phyloP scores from a whole-genome alignment of 2,888 invertebrate genomes.

The Ophion ellenae region DNA sequence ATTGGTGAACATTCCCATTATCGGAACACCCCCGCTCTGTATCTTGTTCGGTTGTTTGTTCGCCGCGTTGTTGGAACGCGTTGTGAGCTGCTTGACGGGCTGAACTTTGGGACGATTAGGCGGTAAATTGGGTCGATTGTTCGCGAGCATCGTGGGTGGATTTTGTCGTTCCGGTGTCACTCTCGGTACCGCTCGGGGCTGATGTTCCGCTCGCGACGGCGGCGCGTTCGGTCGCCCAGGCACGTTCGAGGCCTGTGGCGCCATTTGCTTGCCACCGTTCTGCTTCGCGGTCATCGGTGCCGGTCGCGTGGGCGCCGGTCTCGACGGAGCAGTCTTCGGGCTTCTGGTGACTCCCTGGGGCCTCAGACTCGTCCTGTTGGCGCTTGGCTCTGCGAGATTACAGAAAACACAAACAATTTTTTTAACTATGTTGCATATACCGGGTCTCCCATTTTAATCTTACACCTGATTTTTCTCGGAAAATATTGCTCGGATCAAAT shows the following conservation, averaged over 20 bases:
- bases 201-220: conserved; percentile 55
- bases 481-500: too few relatives aligned
- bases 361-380: conserved; percentile 54
- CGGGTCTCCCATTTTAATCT: too few relatives aligned
- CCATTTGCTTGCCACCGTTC: conserved; percentile 23
- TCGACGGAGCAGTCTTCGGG: conserved; percentile 48
- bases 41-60: conserved; percentile 71
- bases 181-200: conserved; percentile 54
- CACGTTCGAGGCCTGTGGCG: conserved; percentile 41
- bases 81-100: conserved; percentile 57
- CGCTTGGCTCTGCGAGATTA: conserved; percentile 63
- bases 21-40: conserved; percentile 66
- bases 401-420: background rate
- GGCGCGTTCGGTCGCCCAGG: conserved; percentile 64
- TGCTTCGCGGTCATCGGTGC: conserved; percentile 36
- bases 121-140: conserved; percentile 70
- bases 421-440: too few relatives aligned
- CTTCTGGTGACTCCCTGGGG: conserved; percentile 38
- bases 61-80: conserved; percentile 16
- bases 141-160: conserved; percentile 27
- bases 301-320: conserved; percentile 52
- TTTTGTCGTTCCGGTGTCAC: conserved; percentile 49
- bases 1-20: conserved; percentile 76
- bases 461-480: too few relatives aligned
- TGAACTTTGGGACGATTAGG: conserved; percentile 70